phyloP scores from a whole-genome alignment of 37 sponge, comb jelly and placozoan species.

The Petrosia ficiformis region DNA sequence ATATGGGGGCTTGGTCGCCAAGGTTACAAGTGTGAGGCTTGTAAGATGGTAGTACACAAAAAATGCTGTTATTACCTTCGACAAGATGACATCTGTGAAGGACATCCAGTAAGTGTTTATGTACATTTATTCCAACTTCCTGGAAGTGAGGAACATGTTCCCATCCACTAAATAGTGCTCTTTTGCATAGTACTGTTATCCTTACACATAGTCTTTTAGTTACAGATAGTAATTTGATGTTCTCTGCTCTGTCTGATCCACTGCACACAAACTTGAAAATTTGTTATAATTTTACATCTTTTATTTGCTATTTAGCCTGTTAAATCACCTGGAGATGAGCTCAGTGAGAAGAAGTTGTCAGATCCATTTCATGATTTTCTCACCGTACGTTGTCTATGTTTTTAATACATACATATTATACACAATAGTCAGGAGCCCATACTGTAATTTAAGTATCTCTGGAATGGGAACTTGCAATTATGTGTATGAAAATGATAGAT shows the following conservation, averaged over 20 bases:
- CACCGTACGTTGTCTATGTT: too few relatives aligned
- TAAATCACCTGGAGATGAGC: neutral
- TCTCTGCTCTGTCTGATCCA: too few relatives aligned
- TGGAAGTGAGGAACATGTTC: too few relatives aligned
- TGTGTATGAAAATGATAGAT: too few relatives aligned
- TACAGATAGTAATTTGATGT: too few relatives aligned
- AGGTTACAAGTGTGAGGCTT: slow-evolving; percentile 91
- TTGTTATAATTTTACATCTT: neutral
- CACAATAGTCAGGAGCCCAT: too few relatives aligned
- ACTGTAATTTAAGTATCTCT: too few relatives aligned
- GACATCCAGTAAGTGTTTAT: slow-evolving; percentile 73
- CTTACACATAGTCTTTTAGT: neutral
- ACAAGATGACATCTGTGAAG: slow-evolving; percentile 77
- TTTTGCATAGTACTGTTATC: neutral
- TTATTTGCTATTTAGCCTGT: neutral
- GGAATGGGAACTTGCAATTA: too few relatives aligned
- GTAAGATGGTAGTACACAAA: slow-evolving; percentile 93
- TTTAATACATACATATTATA: too few relatives aligned
- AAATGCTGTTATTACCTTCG: slow-evolving; percentile 82
- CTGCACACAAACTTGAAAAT: too few relatives aligned
- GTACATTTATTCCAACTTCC: neutral
- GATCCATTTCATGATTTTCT: neutral
- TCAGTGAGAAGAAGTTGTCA: neutral
- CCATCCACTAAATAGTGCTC: neutral
- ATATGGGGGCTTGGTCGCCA: slow-evolving; percentile 98